Conservation (phyloP, 2,797 vertebrate genomes). For the Chelidonichthys spinosus region DNA sequence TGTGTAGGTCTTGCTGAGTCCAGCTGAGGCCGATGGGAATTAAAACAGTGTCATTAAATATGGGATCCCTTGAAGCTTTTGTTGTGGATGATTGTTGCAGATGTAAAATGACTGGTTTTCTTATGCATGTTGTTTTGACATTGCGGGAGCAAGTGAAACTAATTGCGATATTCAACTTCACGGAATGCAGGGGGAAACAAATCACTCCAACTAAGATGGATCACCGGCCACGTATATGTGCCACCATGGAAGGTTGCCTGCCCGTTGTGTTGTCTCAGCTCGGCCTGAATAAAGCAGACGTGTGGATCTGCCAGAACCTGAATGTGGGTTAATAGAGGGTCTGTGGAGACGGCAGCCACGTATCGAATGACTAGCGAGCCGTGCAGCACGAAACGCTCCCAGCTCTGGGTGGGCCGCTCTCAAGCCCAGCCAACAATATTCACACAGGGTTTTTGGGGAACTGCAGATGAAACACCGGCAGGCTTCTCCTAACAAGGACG, state of each 20-base stretch:
- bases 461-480: constrained; percentile 11
- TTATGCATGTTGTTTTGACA: too few species aligned
- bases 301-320: background rate
- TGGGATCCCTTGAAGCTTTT: too few species aligned
- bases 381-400: background rate
- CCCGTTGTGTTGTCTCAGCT: background rate
- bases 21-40: background rate
- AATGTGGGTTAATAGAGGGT: background rate
- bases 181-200: too few species aligned
- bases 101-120: too few species aligned
- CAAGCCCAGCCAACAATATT: constrained; percentile 25
- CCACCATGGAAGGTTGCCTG: too few species aligned
- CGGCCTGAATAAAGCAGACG: background rate
- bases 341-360: background rate
- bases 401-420: background rate
- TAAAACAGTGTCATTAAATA: background rate
- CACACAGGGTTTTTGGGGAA: constrained; percentile 2
- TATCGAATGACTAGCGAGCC: background rate
- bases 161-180: too few species aligned
- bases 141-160: too few species aligned
- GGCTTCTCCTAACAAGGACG: constrained; percentile 23
- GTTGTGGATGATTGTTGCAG: too few species aligned
- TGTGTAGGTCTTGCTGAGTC: background rate
- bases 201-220: too few species aligned
- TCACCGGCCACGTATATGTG: too few species aligned